A percentile compares a stretch with the other conserved stretches of the same genome.
These are phyloP conservation scores for Diplosoma virens DNA, from an alignment of 23 tunicate species.

Conservation along the genomic window DNA sequence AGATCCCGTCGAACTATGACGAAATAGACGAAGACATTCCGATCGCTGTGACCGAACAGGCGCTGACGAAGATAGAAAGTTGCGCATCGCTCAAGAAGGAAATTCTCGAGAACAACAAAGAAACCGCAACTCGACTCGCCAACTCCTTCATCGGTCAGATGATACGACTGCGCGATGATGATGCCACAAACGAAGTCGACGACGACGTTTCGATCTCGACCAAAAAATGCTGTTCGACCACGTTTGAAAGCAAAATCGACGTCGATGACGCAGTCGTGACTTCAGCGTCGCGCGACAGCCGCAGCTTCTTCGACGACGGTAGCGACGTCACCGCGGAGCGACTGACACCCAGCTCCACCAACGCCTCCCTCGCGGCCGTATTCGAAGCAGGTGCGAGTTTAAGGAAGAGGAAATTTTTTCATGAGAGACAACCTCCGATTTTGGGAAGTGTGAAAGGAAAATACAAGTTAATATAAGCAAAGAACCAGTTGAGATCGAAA, in stretches of 20 bases:
- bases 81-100: background rate
- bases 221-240: background rate
- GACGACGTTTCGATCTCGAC: background rate
- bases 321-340: too few species aligned
- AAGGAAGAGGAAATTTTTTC: too few species aligned
- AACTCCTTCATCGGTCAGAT: constrained; percentile 2
- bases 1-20: constrained; percentile 2
- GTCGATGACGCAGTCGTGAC: background rate
- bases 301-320: too few species aligned
- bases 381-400: background rate
- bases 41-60: background rate
- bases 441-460: too few species aligned
- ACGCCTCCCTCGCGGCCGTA: background rate
- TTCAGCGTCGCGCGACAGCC: background rate
- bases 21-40: constrained; percentile 23
- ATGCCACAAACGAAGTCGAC: background rate
- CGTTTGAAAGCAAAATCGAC: background rate
- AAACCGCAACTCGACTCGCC: background rate
- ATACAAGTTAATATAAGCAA: too few species aligned
- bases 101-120: background rate
- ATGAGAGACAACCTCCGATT: too few species aligned
- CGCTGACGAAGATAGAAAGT: background rate
- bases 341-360: background rate
- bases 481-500: too few species aligned
- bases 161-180: background rate